Percentiles rank a stretch among this genome's conserved stretches.
phyloP scores from a whole-genome alignment of 2,113 vertebrate species.

The Microtus ochrogaster region DNA sequence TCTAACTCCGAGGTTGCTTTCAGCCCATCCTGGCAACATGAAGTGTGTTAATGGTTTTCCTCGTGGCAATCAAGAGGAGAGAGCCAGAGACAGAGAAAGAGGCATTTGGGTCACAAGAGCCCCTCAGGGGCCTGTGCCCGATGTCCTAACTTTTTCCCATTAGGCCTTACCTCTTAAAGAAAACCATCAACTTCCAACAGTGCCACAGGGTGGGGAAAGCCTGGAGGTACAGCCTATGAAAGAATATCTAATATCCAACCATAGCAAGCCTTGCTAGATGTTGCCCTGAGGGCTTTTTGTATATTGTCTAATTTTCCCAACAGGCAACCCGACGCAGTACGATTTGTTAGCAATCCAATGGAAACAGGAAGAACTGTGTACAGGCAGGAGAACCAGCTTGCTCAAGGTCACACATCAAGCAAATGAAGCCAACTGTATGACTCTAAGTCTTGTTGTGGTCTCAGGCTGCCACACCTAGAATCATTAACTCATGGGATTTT shows the following conservation, averaged over 20 bases:
- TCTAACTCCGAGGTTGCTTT: not conserved
- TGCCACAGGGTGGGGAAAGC: not conserved
- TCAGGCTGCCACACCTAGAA: not conserved
- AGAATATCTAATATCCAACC: not conserved
- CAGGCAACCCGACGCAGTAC: not conserved
- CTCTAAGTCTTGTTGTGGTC: not conserved
- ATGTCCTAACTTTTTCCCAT: not conserved
- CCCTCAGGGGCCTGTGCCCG: not conserved
- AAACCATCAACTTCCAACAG: not conserved
- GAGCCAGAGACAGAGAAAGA: not conserved
- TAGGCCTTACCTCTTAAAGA: not conserved
- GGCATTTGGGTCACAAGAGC: not conserved
- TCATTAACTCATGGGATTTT: not conserved
- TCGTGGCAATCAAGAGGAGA: not conserved
- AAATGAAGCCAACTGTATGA: not conserved
- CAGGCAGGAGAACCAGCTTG: not conserved
- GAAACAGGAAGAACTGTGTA: slow-evolving; percentile 27
- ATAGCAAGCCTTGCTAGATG: not conserved
- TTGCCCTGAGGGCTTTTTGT: slow-evolving; percentile 14
- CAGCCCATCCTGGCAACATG: no score
- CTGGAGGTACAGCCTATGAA: not conserved
- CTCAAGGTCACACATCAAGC: not conserved
- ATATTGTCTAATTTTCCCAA: slow-evolving; percentile 35
- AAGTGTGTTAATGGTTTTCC: not conserved
- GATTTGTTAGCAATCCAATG: not conserved